Percentiles rank a stretch among this genome's conserved stretches.
Evolutionary conservation across 2,797 vertebrate species (phyloP).

Genomic region (Pelodytes ibericus): DNA sequence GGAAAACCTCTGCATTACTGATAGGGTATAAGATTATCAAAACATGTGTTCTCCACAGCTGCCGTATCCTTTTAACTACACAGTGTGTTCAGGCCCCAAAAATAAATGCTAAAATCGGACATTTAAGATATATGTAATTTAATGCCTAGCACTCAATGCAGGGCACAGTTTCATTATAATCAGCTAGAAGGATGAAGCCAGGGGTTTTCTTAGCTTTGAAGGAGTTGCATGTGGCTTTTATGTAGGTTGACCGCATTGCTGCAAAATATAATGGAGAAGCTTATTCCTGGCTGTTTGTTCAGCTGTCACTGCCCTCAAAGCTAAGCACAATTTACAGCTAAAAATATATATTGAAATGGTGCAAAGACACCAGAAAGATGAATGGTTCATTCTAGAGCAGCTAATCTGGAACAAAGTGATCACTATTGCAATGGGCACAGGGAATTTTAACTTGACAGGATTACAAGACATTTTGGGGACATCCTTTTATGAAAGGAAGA

Average conservation of each 20-base stretch:
- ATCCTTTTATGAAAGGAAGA: neutral
- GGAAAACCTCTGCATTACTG: no score
- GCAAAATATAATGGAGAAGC: conserved; percentile 37
- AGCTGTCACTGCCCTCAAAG: conserved; percentile 28
- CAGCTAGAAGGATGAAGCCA: conserved; percentile 34
- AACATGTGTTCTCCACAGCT: conserved; percentile 4
- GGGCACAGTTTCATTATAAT: conserved; percentile 17
- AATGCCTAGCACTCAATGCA: conserved; percentile 24
- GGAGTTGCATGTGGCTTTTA: conserved; percentile 34
- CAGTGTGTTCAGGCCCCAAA: neutral
- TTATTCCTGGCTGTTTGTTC: conserved; percentile 49
- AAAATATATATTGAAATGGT: conserved; percentile 41
- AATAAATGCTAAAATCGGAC: neutral
- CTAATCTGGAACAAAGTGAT: conserved; percentile 9
- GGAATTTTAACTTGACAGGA: neutral
- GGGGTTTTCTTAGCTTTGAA: conserved; percentile 43
- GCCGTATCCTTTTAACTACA: neutral
- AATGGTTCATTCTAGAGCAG: neutral
- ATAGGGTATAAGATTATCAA: neutral
- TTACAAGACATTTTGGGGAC: neutral
- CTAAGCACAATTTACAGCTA: conserved; percentile 31
- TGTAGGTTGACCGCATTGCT: conserved; percentile 47
- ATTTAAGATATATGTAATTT: conserved; percentile 30
- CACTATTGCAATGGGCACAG: conserved; percentile 10
- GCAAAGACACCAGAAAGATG: conserved; percentile 2